Percentiles rank a stretch among this genome's conserved stretches.
Conservation (phyloP, 2,797 vertebrate species). For the Martes flavigula region DNA sequence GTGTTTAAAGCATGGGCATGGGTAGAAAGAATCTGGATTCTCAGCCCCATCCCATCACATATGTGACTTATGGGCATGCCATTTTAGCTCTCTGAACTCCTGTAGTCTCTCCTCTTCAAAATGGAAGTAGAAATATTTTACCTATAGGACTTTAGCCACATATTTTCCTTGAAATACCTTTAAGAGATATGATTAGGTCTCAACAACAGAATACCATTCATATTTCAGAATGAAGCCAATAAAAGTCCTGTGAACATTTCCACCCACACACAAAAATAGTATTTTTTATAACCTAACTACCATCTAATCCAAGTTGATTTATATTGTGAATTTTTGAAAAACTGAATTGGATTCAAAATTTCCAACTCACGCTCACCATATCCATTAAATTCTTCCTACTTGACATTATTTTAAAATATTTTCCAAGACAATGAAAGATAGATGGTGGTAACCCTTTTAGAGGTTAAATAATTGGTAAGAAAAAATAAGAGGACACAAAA, state of each 20-base stretch:
- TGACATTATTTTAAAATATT: conserved; percentile 14
- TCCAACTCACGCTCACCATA: not conserved
- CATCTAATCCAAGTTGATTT: not conserved
- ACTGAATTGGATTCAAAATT: not conserved
- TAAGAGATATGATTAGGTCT: not conserved
- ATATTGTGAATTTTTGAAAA: not conserved
- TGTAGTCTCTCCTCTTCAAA: not conserved
- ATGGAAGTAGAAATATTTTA: not conserved
- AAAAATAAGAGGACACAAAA: conserved; percentile 5
- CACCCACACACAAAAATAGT: not conserved
- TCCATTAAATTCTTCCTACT: not conserved
- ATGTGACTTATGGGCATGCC: not conserved
- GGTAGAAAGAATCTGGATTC: not conserved
- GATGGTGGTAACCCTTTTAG: not conserved
- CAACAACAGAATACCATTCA: not conserved
- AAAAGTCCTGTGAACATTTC: not conserved
- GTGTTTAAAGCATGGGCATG: not conserved
- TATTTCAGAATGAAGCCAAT: not conserved
- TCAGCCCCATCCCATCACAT: not conserved
- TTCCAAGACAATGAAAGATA: not conserved
- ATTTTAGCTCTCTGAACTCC: not conserved
- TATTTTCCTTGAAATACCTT: not conserved
- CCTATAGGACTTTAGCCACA: not conserved
- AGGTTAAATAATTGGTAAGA: not conserved
- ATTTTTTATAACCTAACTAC: not conserved